phyloP scores from a whole-genome alignment of 2,888 invertebrate genomes.

The Melanostoma mellinum region DNA sequence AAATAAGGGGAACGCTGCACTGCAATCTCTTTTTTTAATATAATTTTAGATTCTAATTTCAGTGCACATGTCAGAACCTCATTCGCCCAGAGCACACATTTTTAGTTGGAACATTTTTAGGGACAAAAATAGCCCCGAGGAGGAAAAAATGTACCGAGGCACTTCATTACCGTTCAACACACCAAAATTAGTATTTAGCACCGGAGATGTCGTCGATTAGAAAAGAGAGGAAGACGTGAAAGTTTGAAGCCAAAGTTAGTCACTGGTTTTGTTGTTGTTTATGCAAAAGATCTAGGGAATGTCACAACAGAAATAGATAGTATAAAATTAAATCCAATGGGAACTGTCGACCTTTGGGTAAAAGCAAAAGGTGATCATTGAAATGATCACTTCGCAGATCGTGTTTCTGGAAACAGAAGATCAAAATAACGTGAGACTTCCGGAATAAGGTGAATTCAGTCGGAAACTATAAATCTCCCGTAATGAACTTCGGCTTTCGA shows the following conservation, averaged over 20 bases:
- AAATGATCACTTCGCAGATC: conserved; percentile 36
- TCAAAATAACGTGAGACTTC: conserved; percentile 36
- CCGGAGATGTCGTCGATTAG: conserved; percentile 36
- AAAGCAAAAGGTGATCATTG: conserved; percentile 8
- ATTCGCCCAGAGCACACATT: conserved; percentile 24
- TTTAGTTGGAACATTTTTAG: conserved; percentile 18
- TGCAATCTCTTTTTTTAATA: conserved; percentile 25
- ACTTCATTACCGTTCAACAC: conserved; percentile 64
- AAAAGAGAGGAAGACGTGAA: conserved; percentile 35
- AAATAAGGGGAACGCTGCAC: conserved; percentile 60
- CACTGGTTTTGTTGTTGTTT: conserved; percentile 36
- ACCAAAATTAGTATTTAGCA: conserved; percentile 65
- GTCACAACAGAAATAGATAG: conserved; percentile 53
- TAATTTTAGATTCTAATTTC: conserved; percentile 62
- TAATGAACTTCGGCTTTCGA: conserved; percentile 10
- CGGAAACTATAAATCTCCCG: conserved; percentile 48
- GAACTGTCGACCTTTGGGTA: conserved; percentile 53
- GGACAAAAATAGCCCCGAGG: conserved; percentile 43
- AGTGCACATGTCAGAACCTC: conserved; percentile 31
- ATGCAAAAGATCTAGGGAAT: conserved; percentile 37
- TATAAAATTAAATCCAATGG: conserved; percentile 34
- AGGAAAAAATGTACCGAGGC: conserved; percentile 23
- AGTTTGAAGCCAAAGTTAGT: conserved; percentile 51
- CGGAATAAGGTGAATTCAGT: conserved; percentile 15
- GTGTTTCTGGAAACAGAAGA: conserved; percentile 33